Conservation (phyloP, 2,113 vertebrate genomes). For the Cygnus buccinator region DNA sequence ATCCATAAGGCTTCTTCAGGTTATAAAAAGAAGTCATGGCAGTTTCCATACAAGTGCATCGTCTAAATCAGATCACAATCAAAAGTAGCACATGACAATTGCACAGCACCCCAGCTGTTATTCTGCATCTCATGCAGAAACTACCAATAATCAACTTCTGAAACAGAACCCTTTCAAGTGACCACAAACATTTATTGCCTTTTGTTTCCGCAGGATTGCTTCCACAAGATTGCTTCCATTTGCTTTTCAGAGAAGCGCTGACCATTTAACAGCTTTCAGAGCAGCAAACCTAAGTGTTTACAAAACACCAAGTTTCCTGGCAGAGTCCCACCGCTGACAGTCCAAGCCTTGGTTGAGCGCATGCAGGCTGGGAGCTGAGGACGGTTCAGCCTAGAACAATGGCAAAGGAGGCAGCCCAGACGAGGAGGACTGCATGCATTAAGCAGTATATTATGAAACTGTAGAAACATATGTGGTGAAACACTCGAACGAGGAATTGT, state of each 20-base stretch:
- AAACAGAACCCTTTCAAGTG: neutral
- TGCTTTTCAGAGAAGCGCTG: slow-evolving; percentile 23
- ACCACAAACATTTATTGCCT: slow-evolving; percentile 13
- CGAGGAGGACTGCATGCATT: neutral
- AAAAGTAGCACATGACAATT: neutral
- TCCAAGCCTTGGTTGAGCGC: slow-evolving; percentile 21
- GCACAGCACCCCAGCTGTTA: neutral
- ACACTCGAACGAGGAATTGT: neutral
- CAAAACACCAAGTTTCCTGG: slow-evolving; percentile 35
- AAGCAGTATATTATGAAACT: neutral
- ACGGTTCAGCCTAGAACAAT: neutral
- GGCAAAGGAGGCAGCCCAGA: neutral
- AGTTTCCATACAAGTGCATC: too few species aligned
- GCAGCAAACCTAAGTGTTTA: slow-evolving; percentile 34
- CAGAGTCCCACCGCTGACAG: neutral
- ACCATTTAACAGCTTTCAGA: slow-evolving; percentile 13
- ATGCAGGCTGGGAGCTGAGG: neutral
- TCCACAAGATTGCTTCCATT: slow-evolving; percentile 21
- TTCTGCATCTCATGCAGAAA: neutral
- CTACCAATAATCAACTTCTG: neutral
- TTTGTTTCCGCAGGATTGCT: slow-evolving; percentile 9
- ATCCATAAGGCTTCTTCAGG: neutral
- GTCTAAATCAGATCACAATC: neutral
- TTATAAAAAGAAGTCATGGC: neutral
- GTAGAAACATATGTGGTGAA: neutral